Conservation (phyloP, 2,888 invertebrate species). For the Notodonta dromedarius region DNA sequence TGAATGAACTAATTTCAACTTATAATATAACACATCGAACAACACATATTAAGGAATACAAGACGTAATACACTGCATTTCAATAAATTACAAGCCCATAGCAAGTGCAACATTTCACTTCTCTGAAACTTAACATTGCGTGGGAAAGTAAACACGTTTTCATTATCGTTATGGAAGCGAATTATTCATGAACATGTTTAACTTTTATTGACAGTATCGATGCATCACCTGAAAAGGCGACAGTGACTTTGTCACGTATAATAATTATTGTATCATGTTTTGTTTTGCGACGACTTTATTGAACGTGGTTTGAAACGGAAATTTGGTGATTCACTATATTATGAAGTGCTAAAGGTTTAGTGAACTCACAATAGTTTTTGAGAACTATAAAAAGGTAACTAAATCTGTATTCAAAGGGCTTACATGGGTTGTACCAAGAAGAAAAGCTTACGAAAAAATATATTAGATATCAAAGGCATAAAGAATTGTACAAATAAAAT, state of each 20-base stretch:
- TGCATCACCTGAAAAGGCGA: conserved; percentile 11
- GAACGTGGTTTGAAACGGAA: conserved; percentile 21
- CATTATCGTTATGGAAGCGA: conserved; percentile 17
- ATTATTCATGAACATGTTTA: conserved; percentile 1
- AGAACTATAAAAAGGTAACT: no score
- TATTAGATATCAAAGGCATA: no score
- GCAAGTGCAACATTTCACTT: background rate
- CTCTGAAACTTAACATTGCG: conserved; percentile 12
- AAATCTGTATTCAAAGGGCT: no score
- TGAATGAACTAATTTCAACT: no score
- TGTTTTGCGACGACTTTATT: conserved; percentile 16
- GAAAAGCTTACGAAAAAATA: no score
- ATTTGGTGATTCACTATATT: conserved; percentile 23
- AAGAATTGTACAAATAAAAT: no score
- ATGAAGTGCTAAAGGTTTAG: background rate
- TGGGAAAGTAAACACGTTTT: conserved; percentile 23
- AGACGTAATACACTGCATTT: no score
- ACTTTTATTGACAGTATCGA: conserved; percentile 11
- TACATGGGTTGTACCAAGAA: no score
- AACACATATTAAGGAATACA: no score
- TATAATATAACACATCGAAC: no score
- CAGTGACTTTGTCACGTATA: conserved; percentile 32
- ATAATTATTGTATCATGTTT: conserved; percentile 17
- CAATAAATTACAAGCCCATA: background rate
- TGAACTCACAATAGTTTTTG: no score